Evolutionary conservation across 2,113 vertebrate species (phyloP).

Genomic region (Apaloderma vittatum): DNA sequence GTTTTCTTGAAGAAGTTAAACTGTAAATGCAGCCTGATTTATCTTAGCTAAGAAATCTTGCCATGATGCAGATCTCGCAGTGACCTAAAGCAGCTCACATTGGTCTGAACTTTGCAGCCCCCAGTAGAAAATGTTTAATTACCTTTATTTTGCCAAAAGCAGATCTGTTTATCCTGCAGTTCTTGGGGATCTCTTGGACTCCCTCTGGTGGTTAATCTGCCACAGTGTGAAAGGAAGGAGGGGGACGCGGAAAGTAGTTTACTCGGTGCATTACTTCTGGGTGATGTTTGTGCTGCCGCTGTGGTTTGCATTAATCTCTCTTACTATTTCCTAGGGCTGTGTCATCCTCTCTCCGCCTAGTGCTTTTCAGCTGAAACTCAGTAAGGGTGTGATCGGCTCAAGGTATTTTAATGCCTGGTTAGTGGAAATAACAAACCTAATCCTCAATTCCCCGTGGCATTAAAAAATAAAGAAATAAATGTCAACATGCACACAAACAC

Average conservation of each 20-base stretch:
- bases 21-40: background rate
- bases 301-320: background rate
- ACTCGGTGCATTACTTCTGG: background rate
- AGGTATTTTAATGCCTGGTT: slow-evolving; percentile 18
- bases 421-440: slow-evolving; percentile 28
- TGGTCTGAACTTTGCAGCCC: background rate
- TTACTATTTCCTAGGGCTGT: background rate
- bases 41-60: background rate
- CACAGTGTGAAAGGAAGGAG: background rate
- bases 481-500: background rate
- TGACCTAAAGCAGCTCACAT: background rate
- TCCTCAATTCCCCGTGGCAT: background rate
- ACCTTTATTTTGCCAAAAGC: slow-evolving; percentile 46
- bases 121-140: slow-evolving; percentile 5
- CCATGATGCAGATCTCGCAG: fast-evolving
- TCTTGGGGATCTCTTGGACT: slow-evolving; percentile 46
- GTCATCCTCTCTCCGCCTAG: background rate
- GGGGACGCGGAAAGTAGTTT: background rate
- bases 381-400: background rate
- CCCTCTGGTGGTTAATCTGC: slow-evolving; percentile 65
- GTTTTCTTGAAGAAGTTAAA: slow-evolving; percentile 9
- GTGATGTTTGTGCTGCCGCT: background rate
- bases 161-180: background rate
- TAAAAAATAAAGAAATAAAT: slow-evolving; percentile 51
- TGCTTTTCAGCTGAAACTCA: background rate